Conservation (phyloP, 2,888 invertebrate genomes). For the Chrysotoxum bicinctum region DNA sequence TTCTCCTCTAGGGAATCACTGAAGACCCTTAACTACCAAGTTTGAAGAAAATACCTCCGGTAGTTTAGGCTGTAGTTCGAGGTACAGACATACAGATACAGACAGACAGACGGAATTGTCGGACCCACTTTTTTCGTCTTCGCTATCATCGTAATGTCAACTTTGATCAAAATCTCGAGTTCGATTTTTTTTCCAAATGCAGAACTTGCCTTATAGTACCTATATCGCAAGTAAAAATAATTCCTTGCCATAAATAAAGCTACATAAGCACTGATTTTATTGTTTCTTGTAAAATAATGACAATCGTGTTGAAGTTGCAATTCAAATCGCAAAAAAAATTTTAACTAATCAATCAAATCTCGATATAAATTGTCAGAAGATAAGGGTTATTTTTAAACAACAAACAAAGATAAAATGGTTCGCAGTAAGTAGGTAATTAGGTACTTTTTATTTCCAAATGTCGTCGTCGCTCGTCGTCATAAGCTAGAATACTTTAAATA, state of each 20-base stretch:
- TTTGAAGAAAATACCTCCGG: too few relatives aligned
- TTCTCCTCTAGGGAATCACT: too few relatives aligned
- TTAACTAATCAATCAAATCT: constrained; percentile 1
- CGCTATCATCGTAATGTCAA: too few relatives aligned
- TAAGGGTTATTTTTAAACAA: not conserved
- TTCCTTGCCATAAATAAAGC: not conserved
- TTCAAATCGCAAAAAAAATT: not conserved
- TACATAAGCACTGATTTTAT: not conserved
- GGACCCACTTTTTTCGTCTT: too few relatives aligned
- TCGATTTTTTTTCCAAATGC: too few relatives aligned
- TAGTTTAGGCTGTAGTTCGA: too few relatives aligned
- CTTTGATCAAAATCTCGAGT: too few relatives aligned
- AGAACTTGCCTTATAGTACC: too few relatives aligned
- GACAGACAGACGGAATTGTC: too few relatives aligned
- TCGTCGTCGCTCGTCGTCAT: not conserved
- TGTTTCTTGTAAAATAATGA: not conserved
- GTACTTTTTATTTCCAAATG: not conserved
- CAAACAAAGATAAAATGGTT: not conserved
- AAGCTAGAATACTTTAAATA: not conserved
- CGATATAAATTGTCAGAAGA: not conserved
- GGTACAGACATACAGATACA: too few relatives aligned
- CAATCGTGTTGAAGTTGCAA: not conserved
- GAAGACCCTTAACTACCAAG: too few relatives aligned
- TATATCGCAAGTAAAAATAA: too few relatives aligned
- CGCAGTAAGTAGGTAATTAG: not conserved